Percentiles rank a stretch among this genome's conserved stretches.
Evolutionary conservation across 2,888 invertebrate species (phyloP).

Genomic region (Ormia ochracea): DNA sequence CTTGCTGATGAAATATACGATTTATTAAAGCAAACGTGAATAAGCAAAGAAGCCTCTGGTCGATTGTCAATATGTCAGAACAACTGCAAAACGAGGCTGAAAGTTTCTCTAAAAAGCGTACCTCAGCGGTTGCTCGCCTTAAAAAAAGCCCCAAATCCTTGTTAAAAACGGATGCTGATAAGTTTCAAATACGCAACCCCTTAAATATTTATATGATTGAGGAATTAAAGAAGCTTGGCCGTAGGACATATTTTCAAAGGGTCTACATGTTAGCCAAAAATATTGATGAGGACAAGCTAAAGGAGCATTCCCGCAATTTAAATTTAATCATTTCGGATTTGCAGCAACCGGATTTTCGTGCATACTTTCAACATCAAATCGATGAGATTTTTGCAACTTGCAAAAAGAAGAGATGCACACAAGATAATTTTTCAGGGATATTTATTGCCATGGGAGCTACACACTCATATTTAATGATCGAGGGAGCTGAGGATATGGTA

Average conservation of each 20-base stretch:
- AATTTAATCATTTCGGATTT: neutral
- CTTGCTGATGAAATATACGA: neutral
- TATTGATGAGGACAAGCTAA: constrained; percentile 16
- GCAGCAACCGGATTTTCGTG: constrained; percentile 27
- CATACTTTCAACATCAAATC: constrained; percentile 38
- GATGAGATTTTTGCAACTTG: constrained; percentile 25
- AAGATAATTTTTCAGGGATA: constrained; percentile 68
- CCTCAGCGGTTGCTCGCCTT: constrained; percentile 16
- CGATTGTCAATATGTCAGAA: neutral
- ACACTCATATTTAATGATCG: constrained; percentile 69
- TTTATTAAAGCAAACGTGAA: constrained; percentile 10
- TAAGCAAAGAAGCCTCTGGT: neutral
- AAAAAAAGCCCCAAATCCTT: neutral
- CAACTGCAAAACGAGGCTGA: neutral
- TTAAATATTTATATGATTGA: constrained; percentile 68
- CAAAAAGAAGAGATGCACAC: constrained; percentile 45
- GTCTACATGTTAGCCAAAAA: constrained; percentile 69
- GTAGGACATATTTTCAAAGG: constrained; percentile 70
- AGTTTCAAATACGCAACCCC: constrained; percentile 66
- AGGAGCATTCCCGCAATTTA: neutral
- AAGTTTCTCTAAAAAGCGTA: neutral
- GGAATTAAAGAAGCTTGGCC: constrained; percentile 64
- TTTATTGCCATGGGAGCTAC: constrained; percentile 68
- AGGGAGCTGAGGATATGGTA: constrained; percentile 70
- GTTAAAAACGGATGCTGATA: constrained; percentile 11